Base-by-base conservation (phyloP, 2,113 vertebrate genomes). In the Dasyurus viverrinus region DNA sequence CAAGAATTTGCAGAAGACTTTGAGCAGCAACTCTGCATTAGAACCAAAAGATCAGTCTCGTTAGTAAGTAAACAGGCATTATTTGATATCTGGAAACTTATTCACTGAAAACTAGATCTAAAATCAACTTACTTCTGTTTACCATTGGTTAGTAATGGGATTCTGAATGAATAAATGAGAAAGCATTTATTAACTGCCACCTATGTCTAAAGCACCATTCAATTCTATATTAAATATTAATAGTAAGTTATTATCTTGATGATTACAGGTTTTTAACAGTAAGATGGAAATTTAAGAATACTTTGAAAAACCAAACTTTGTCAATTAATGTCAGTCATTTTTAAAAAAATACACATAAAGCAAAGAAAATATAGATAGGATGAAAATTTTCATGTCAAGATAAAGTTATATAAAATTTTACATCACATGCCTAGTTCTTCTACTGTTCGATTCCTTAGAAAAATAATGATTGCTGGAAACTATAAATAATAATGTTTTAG, bases 1-100 rank as follows among this genome's bases (percentile, higher is more conserved):
- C 99, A 98, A 19, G 99, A 99, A 97, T 98, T 99, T 96, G 98
- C 98, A 0, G 99, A 99, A 96, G 99, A 99, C 4, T 99, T 99
- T 94, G 99, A 99, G 93, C 99, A 97, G 95, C 99, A 99, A 89
- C 97, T 99, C 42, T 98, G 84, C 92, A 98, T 99, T 57, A 98
- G 97, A 95, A 99, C 98, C 50, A 98, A 98, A 95, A 98, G 98
- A 92, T 97, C 98, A 2, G 52, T 98, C 94, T 98, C 99, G 96
- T 95, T 98, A 99, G 99, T 99, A 98, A 97, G 99, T 98, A 96
- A 84, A 89, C 36, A 96, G 53, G 96, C 1, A 25, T 54, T 94
- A 55, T 16, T 90, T 14, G 95, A 90, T 42, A 23, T 93, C 93
- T 92, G 93, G 95, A 68, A 57, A 57, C 89, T 42, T 91, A 42